Evolutionary conservation across 30 jellyfish, hydroid and myxozoan genomes (phyloP).

Genomic region (Cassiopea andromeda): DNA sequence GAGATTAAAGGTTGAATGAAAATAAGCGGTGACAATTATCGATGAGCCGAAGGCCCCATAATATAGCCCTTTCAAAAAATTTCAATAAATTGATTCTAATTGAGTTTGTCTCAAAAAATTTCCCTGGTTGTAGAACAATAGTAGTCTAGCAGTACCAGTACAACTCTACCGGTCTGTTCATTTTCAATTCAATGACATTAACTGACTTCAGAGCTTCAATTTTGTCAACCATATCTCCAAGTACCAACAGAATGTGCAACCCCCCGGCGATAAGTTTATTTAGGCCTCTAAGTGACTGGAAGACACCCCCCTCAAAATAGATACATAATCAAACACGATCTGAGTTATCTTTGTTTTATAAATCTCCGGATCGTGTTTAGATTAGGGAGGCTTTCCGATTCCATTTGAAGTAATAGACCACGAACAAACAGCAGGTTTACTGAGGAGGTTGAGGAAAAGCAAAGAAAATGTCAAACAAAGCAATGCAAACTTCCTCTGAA

Average conservation of each 20-base stretch:
- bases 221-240: too few species aligned
- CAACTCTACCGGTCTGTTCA: too few species aligned
- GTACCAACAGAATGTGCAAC: not conserved
- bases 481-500: not conserved
- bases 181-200: too few species aligned
- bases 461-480: not conserved
- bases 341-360: not conserved
- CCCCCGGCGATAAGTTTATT: not conserved
- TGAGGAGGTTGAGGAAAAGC: slow-evolving; percentile 2
- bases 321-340: slow-evolving; percentile 15
- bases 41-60: too few species aligned
- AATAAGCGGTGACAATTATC: too few species aligned
- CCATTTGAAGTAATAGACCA: slow-evolving; percentile 38
- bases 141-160: too few species aligned
- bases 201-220: too few species aligned
- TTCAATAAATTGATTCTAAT: too few species aligned
- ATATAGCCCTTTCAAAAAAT: too few species aligned
- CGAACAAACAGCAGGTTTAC: slow-evolving; percentile 38
- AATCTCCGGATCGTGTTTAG: slow-evolving; percentile 56
- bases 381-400: slow-evolving; percentile 35
- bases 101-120: too few species aligned
- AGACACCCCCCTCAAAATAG: slow-evolving; percentile 29
- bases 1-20: too few species aligned
- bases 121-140: too few species aligned
- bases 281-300: not conserved